phyloP scores from a whole-genome alignment of 2,113 vertebrate species.

The Cephalopterus ornatus region DNA sequence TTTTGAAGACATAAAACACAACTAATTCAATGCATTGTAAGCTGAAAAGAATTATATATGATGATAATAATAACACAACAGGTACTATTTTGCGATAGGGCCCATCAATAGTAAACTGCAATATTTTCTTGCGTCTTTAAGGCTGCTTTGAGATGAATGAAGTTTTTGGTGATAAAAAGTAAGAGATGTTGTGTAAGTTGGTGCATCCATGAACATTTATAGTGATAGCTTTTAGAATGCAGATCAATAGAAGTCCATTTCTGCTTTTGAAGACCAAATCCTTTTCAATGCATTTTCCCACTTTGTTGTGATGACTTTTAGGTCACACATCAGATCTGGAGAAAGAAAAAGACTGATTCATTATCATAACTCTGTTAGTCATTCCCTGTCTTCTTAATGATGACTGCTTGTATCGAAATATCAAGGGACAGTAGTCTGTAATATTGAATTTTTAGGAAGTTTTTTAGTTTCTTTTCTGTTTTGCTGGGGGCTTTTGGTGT shows the following conservation, averaged over 20 bases:
- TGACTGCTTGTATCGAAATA: background rate
- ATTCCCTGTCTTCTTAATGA: background rate
- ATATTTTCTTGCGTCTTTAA: background rate
- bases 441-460: background rate
- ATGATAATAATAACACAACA: background rate
- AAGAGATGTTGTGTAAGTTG: background rate
- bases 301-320: background rate
- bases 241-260: background rate
- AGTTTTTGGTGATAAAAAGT: background rate
- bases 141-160: background rate
- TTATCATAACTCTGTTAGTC: background rate
- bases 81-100: background rate
- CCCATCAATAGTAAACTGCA: background rate
- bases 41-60: background rate
- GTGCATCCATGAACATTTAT: background rate
- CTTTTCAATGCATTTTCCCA: fast-evolving
- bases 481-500: fast-evolving
- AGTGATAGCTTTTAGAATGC: background rate
- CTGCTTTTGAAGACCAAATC: background rate
- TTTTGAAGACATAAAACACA: background rate
- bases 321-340: background rate
- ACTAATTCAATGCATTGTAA: background rate
- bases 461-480: background rate
- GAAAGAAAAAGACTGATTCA: background rate
- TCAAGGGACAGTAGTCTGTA: background rate